Conservation (phyloP, 2,113 vertebrate species). For the Ciconia maguari region DNA sequence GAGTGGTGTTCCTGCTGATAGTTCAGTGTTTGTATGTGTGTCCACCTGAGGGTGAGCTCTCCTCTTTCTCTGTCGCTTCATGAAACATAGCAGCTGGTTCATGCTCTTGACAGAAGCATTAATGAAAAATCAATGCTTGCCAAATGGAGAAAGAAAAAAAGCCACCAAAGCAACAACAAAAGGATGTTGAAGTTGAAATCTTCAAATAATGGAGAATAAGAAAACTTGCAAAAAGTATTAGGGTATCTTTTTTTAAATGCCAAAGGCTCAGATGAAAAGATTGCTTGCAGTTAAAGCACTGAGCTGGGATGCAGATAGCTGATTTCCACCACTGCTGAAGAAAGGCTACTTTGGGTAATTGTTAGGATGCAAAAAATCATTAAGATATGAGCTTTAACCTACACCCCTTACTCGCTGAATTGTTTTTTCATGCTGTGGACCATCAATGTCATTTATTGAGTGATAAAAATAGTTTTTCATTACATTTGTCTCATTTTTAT, state of each 20-base stretch:
- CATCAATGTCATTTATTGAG: not conserved
- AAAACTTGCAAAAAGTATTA: not conserved
- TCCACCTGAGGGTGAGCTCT: not conserved
- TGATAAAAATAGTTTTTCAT: not conserved
- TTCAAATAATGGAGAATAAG: not conserved
- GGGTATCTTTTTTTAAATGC: not conserved
- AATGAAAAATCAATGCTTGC: conserved; percentile 24
- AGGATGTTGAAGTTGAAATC: not conserved
- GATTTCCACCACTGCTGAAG: not conserved
- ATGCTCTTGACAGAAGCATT: not conserved
- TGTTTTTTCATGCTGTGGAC: not conserved
- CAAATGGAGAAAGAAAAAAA: not conserved
- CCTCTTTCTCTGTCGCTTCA: not conserved
- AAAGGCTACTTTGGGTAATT: not conserved
- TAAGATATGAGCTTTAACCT: not conserved
- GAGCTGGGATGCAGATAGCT: not conserved
- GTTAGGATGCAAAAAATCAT: not conserved
- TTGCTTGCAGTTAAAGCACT: not conserved
- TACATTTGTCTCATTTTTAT: not conserved
- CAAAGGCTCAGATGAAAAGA: not conserved
- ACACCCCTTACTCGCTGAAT: not conserved
- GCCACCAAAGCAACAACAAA: not conserved
- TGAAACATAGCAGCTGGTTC: not conserved
- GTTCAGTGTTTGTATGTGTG: not conserved
- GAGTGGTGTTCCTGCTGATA: not conserved